Conservation (phyloP, 2,113 vertebrate species). For the Ictalurus punctatus region DNA sequence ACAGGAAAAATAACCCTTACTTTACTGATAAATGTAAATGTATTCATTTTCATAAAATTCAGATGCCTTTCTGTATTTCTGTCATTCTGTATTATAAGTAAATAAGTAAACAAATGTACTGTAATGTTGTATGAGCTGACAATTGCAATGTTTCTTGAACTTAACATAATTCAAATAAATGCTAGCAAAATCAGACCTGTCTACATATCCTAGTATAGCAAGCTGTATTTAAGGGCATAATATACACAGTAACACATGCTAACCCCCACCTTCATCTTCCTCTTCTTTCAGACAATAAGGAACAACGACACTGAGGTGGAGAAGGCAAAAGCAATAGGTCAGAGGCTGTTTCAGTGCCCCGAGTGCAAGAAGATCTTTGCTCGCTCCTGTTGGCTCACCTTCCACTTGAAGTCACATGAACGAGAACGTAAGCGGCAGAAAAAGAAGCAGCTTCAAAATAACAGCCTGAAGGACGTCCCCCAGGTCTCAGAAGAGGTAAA, state of each 20-base stretch:
- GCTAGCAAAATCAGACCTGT: not conserved
- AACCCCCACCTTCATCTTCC: not conserved
- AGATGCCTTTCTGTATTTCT: not conserved
- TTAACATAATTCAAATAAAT: not conserved
- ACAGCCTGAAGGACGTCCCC: not conserved
- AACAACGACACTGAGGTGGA: slow-evolving; percentile 2
- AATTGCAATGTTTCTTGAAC: not conserved
- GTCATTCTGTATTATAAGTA: not conserved
- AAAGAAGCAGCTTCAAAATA: slow-evolving; percentile 17
- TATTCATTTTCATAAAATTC: not conserved
- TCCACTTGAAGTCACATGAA: slow-evolving; percentile 41
- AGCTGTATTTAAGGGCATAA: not conserved
- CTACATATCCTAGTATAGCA: not conserved
- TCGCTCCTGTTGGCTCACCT: slow-evolving; percentile 5
- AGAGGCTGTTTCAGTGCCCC: slow-evolving; percentile 17
- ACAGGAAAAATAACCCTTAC: not conserved
- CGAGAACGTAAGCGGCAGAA: slow-evolving; percentile 9
- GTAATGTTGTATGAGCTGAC: not conserved
- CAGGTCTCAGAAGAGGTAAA: slow-evolving; percentile 8
- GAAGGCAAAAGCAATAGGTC: slow-evolving; percentile 13
- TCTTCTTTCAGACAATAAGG: slow-evolving; percentile 22
- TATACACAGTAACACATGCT: not conserved
- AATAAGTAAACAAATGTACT: not conserved
- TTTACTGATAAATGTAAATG: not conserved
- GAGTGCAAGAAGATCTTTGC: slow-evolving; percentile 37